These are phyloP conservation scores for Squalus acanthias DNA, from an alignment of 2,797 vertebrate species.

Conservation along the genomic window DNA sequence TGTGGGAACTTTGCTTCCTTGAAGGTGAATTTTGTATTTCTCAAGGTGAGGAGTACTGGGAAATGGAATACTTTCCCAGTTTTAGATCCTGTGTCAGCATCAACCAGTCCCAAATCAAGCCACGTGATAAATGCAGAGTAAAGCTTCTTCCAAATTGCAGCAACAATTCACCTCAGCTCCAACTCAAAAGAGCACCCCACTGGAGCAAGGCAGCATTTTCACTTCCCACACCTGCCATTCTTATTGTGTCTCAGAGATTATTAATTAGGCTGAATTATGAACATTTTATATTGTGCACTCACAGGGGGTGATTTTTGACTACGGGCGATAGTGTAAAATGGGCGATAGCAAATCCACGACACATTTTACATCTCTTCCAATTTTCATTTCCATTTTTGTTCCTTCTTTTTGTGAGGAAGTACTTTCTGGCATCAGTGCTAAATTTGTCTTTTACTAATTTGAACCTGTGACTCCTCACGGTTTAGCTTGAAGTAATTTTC, in stretches of 20 bases:
- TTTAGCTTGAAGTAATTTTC: background rate
- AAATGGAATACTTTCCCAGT: background rate
- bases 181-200: background rate
- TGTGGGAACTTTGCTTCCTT: background rate
- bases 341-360: background rate
- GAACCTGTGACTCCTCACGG: background rate
- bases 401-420: background rate
- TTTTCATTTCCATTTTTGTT: background rate
- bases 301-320: background rate
- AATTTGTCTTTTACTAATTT: background rate
- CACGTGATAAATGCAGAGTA: background rate
- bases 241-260: background rate
- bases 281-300: background rate
- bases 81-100: background rate
- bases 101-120: background rate
- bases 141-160: background rate
- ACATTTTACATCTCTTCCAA: background rate
- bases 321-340: background rate
- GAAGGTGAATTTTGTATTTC: background rate
- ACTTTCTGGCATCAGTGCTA: background rate
- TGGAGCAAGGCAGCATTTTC: background rate
- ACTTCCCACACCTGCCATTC: background rate
- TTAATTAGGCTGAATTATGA: background rate
- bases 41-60: background rate
- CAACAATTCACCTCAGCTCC: background rate